Evolutionary conservation across 92 coral and sea anemone species (phyloP).

Genomic region (Epizoanthus scotinus): DNA sequence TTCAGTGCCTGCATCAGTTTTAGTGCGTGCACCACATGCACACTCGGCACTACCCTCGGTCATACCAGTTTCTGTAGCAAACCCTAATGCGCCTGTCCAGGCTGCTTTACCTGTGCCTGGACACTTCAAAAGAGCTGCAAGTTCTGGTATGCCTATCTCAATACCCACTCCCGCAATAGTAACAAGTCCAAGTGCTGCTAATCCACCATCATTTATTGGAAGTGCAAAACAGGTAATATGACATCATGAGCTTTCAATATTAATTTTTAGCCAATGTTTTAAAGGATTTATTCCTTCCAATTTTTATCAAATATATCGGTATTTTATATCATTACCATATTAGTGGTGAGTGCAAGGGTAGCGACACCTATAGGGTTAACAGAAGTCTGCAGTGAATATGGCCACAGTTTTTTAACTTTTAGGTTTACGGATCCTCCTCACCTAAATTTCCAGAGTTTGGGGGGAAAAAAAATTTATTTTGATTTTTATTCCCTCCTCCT

Average conservation of each 20-base stretch:
- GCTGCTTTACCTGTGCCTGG: constrained; percentile 93
- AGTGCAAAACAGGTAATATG: constrained; percentile 93
- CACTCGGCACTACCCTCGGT: constrained; percentile 64
- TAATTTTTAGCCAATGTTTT: too few relatives aligned
- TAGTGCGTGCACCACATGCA: constrained; percentile 72
- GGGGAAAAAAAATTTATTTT: too few relatives aligned
- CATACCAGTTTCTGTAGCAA: constrained; percentile 96
- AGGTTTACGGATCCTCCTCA: too few relatives aligned
- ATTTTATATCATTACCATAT: too few relatives aligned
- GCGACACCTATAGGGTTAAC: too few relatives aligned
- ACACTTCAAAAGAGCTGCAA: constrained; percentile 65
- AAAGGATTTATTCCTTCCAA: too few relatives aligned
- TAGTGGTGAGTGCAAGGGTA: too few relatives aligned
- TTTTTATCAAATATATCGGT: too few relatives aligned
- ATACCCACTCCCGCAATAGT: constrained; percentile 99
- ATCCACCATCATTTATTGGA: constrained; percentile 74
- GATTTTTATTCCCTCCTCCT: too few relatives aligned
- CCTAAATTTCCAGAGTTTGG: too few relatives aligned
- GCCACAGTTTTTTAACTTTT: too few relatives aligned
- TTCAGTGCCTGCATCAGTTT: constrained; percentile 90
- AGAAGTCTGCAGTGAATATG: too few relatives aligned
- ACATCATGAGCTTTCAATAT: background rate
- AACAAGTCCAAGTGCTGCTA: constrained; percentile 81
- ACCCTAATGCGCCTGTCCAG: constrained; percentile 90
- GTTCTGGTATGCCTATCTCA: constrained; percentile 81